phyloP scores from a whole-genome alignment of 2,113 vertebrate species.

The Gavialis gangeticus region DNA sequence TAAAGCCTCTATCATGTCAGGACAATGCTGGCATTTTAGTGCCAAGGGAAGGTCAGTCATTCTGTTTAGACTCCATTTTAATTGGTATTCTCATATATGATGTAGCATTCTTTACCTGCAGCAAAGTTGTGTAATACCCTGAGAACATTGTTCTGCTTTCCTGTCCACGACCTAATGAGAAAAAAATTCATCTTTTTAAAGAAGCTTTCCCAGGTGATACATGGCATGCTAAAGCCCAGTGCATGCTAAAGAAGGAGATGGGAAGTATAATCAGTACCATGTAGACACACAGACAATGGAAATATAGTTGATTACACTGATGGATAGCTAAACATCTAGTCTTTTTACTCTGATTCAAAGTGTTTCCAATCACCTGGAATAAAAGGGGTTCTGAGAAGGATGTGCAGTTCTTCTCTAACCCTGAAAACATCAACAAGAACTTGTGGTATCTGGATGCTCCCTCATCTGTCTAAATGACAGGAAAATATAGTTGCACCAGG shows the following conservation, averaged over 20 bases:
- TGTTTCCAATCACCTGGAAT: constrained; percentile 1
- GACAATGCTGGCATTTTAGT: constrained; percentile 56
- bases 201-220: constrained; percentile 52
- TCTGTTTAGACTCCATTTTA: constrained; percentile 47
- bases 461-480: background rate
- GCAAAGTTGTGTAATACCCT: constrained; percentile 46
- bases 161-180: background rate
- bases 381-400: background rate
- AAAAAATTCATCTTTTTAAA: background rate
- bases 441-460: background rate
- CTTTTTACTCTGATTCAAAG: constrained; percentile 1
- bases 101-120: constrained; percentile 48
- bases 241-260: constrained; percentile 63
- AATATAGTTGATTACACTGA: background rate
- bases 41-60: constrained; percentile 58
- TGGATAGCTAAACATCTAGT: constrained; percentile 11
- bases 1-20: constrained; percentile 55
- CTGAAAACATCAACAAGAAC: constrained; percentile 12
- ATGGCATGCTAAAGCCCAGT: background rate
- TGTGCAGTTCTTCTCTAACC: background rate
- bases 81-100: constrained; percentile 21
- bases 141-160: constrained; percentile 34
- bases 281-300: background rate
- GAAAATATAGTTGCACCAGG: background rate
- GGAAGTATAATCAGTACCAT: constrained; percentile 32